Conservation (phyloP, 2,888 invertebrate genomes). For the Pollenia amentaria region DNA sequence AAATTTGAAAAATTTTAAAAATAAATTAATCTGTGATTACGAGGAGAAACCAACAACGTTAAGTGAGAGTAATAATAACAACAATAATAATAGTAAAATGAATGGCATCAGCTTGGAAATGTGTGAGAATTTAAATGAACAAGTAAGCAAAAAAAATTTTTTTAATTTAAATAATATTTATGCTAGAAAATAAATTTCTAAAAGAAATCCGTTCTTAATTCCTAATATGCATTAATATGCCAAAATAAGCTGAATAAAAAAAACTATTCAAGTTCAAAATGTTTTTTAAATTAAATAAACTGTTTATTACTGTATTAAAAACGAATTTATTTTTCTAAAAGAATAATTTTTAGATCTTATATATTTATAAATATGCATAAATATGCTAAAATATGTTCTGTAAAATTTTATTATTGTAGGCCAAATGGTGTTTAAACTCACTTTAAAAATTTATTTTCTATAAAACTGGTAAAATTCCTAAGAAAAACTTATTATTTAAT, state of each 20-base stretch:
- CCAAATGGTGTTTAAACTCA: too few species aligned
- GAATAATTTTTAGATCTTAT: too few species aligned
- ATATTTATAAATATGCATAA: too few species aligned
- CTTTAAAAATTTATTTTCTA: too few species aligned
- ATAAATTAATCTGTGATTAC: slow-evolving; percentile 84
- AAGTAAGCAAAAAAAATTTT: slow-evolving; percentile 80
- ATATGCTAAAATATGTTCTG: neutral
- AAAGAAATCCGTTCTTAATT: too few species aligned
- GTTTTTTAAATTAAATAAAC: too few species aligned
- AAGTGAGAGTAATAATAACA: slow-evolving; percentile 72
- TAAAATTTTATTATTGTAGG: neutral
- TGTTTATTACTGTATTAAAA: too few species aligned
- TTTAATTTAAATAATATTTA: neutral
- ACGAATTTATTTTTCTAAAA: too few species aligned
- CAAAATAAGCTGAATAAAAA: neutral
- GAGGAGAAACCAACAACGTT: slow-evolving; percentile 77
- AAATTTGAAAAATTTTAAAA: slow-evolving; percentile 84
- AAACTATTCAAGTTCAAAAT: neutral
- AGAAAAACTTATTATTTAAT: too few species aligned
- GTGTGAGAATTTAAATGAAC: slow-evolving; percentile 84
- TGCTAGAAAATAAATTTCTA: too few species aligned
- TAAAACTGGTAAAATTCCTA: too few species aligned
- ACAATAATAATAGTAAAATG: slow-evolving; percentile 80
- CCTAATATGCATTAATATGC: neutral
- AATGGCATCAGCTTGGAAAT: slow-evolving; percentile 84